These are phyloP conservation scores for Euthynnus affinis DNA, from an alignment of 2,797 vertebrate species.

Conservation along the genomic window DNA sequence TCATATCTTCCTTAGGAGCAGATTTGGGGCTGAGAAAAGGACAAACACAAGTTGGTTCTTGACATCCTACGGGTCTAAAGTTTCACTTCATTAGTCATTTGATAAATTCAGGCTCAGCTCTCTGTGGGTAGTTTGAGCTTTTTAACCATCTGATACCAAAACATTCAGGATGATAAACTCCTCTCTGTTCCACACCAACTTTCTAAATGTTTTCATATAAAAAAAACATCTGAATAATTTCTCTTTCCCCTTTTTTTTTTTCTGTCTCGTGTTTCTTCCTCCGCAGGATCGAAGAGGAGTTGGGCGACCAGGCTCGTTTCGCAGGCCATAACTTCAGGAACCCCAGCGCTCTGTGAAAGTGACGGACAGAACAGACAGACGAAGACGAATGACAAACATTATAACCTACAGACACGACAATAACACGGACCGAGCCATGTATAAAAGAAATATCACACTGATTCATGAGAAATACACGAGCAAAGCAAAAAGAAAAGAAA, in stretches of 20 bases:
- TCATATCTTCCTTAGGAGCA: too few relatives aligned
- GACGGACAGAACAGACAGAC: too few relatives aligned
- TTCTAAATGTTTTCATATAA: not conserved
- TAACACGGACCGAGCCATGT: slow-evolving; percentile 66
- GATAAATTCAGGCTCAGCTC: too few relatives aligned
- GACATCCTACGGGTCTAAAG: too few relatives aligned
- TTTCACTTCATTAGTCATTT: too few relatives aligned
- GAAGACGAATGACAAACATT: slow-evolving; percentile 46
- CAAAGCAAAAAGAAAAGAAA: slow-evolving; percentile 32
- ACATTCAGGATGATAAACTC: too few relatives aligned
- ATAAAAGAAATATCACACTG: slow-evolving; percentile 44
- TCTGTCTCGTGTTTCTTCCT: slow-evolving; percentile 26
- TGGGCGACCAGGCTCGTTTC: slow-evolving; percentile 94
- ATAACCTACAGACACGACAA: slow-evolving; percentile 25
- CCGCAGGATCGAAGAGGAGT: slow-evolving; percentile 94
- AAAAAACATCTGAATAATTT: not conserved
- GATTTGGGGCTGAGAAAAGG: too few relatives aligned
- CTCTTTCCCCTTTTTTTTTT: not conserved
- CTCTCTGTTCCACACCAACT: too few relatives aligned
- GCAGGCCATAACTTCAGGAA: slow-evolving; percentile 98
- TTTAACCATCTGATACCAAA: not conserved
- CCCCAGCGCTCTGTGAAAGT: slow-evolving; percentile 94
- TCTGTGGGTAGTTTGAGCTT: too few relatives aligned
- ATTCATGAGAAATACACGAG: slow-evolving; percentile 34
- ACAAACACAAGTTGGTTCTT: too few relatives aligned